A percentile compares a stretch with the other conserved stretches of the same genome.
phyloP scores from a whole-genome alignment of 2,888 invertebrate species.

The Eubasilissa splendida region DNA sequence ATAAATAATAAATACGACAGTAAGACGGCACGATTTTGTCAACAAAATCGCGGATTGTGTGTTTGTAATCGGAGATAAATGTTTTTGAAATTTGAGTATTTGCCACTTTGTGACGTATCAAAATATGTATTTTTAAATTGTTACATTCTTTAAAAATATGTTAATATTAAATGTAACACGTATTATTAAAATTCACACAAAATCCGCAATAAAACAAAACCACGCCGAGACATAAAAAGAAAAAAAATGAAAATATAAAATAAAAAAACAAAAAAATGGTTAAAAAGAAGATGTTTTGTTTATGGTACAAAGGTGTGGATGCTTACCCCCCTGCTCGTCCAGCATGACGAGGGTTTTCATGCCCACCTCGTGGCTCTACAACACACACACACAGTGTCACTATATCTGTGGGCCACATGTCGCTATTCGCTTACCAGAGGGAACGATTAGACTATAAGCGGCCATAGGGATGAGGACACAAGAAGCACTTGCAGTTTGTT shows the following conservation, averaged over 20 bases:
- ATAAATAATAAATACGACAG: conserved; percentile 33
- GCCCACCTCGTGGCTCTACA: conserved; percentile 99
- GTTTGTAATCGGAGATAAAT: too few species aligned
- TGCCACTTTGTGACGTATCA: too few species aligned
- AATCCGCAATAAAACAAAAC: conserved; percentile 4
- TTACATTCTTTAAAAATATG: not conserved
- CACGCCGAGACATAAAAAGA: conserved; percentile 14
- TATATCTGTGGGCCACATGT: conserved; percentile 65
- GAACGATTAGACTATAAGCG: conserved; percentile 32
- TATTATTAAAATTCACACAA: not conserved
- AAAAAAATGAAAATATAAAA: conserved; percentile 3
- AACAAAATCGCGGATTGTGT: not conserved
- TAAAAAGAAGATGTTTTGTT: conserved; percentile 36
- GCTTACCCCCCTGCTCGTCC: conserved; percentile 99
- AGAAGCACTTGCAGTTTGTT: conserved; percentile 25
- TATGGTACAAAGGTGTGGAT: conserved; percentile 67
- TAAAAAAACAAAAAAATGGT: conserved; percentile 21
- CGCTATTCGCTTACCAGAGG: conserved; percentile 47
- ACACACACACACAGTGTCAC: conserved; percentile 76
- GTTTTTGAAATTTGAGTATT: too few species aligned
- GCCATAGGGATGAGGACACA: conserved; percentile 30
- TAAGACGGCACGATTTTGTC: conserved; percentile 10
- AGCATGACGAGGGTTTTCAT: conserved; percentile 99
- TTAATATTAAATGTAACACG: not conserved
- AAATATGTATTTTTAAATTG: not conserved